Percentiles rank a stretch among this genome's conserved stretches.
phyloP scores from a whole-genome alignment of 2,113 vertebrate species.

The Dendropsophus ebraccatus region DNA sequence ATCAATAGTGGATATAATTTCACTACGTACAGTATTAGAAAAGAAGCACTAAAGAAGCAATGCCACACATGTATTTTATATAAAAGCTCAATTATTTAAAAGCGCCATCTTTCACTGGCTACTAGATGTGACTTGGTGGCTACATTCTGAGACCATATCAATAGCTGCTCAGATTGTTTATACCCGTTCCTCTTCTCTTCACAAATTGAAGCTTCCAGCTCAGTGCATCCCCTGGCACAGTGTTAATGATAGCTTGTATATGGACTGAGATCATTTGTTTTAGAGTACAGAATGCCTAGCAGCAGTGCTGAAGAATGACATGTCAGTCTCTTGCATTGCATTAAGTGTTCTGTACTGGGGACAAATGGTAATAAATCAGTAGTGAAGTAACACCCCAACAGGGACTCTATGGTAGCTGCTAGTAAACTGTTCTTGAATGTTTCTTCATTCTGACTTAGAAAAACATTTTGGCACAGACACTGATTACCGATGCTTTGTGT shows the following conservation, averaged over 20 bases:
- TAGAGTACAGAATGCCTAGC: background rate
- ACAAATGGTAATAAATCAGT: conserved; percentile 4
- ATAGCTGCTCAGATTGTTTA: background rate
- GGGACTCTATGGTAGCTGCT: conserved; percentile 7
- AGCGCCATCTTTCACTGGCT: too few species aligned
- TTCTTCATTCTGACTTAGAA: conserved; percentile 24
- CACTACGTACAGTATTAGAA: too few species aligned
- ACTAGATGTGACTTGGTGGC: too few species aligned
- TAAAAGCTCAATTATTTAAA: too few species aligned
- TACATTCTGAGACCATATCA: too few species aligned
- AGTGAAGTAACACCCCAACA: conserved; percentile 23
- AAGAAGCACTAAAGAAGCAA: too few species aligned
- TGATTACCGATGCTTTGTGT: background rate
- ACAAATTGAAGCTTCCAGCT: background rate
- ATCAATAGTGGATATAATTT: too few species aligned
- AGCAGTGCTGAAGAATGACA: background rate
- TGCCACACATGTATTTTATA: too few species aligned
- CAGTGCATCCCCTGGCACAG: background rate
- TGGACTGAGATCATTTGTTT: background rate
- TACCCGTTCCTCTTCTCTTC: background rate
- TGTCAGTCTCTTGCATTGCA: background rate
- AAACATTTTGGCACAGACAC: background rate
- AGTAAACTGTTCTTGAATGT: conserved; percentile 48
- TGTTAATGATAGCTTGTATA: conserved; percentile 11
- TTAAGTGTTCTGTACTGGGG: background rate